Conservation (phyloP, 2,113 vertebrate species). For the Odobenus rosmarus region DNA sequence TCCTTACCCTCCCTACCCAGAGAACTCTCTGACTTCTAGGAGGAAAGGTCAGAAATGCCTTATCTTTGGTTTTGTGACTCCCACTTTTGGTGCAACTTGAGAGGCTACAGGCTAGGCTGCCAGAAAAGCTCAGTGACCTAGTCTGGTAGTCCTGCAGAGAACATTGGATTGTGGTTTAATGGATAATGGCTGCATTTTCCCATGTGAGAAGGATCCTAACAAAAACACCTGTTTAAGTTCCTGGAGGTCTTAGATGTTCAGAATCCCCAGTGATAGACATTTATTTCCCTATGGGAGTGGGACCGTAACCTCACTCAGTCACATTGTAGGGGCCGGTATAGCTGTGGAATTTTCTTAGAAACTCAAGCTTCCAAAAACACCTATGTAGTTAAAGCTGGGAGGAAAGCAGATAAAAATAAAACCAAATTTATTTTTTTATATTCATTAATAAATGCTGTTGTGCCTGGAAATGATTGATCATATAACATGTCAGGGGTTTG, state of each 20-base stretch:
- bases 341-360: slow-evolving; percentile 23
- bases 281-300: not conserved
- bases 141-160: not conserved
- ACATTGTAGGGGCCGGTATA: not conserved
- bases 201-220: not conserved
- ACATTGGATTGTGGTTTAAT: not conserved
- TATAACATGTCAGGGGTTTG: slow-evolving; percentile 10
- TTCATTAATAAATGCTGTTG: slow-evolving; percentile 57
- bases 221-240: slow-evolving; percentile 37
- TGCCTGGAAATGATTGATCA: slow-evolving; percentile 29
- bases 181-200: not conserved
- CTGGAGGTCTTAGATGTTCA: not conserved
- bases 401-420: slow-evolving; percentile 22
- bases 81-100: not conserved
- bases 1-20: not conserved
- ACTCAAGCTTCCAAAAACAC: slow-evolving; percentile 44
- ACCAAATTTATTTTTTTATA: slow-evolving; percentile 67
- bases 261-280: not conserved
- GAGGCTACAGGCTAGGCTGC: not conserved
- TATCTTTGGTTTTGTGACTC: not conserved
- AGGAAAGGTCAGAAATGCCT: not conserved
- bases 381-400: not conserved
- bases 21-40: not conserved
- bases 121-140: not conserved
- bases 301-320: not conserved